Evolutionary conservation across 2,113 vertebrate species (phyloP).

Genomic region (Nesospiza acunhae): DNA sequence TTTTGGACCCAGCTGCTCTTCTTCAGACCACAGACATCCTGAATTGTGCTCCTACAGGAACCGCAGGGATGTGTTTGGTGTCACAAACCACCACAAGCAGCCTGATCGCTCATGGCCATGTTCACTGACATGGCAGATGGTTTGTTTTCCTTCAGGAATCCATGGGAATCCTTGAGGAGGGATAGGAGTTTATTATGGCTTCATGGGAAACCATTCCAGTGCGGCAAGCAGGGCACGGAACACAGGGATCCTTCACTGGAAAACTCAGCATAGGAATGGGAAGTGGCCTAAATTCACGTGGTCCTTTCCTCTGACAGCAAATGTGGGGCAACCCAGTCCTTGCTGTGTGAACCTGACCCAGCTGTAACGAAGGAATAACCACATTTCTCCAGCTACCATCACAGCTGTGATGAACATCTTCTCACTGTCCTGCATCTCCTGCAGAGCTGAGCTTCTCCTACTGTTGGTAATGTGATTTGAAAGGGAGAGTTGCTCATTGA

Average conservation of each 20-base stretch:
- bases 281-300: fast-evolving
- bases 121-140: background rate
- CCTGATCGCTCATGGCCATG: background rate
- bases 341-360: background rate
- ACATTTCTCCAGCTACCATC: background rate
- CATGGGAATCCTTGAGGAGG: background rate
- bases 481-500: background rate
- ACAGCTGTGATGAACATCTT: background rate
- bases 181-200: background rate
- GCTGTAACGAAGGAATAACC: background rate
- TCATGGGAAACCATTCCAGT: background rate
- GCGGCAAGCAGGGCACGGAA: background rate
- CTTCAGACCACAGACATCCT: background rate
- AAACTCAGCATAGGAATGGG: background rate
- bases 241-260: background rate
- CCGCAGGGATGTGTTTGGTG: background rate
- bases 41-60: background rate
- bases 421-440: background rate
- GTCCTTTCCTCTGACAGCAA: background rate
- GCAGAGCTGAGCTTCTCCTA: background rate
- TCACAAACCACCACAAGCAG: no score
- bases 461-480: background rate
- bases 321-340: background rate
- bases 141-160: background rate
- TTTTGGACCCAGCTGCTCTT: background rate